phyloP scores from a whole-genome alignment of 1,140 invertebrate genomes.

The Lordiphosa stackelbergi region DNA sequence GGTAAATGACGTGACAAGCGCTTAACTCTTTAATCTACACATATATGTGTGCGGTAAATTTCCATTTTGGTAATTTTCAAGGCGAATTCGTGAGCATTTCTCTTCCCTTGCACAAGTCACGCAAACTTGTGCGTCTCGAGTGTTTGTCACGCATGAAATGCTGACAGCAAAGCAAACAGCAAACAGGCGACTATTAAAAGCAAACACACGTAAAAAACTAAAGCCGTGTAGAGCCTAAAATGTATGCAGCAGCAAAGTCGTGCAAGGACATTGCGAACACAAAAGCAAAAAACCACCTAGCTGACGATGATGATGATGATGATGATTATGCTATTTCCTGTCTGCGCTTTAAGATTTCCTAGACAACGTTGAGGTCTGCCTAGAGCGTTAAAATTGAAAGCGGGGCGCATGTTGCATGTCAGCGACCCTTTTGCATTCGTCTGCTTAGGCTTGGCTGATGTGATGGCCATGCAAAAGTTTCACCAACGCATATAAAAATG shows the following conservation, averaged over 20 bases:
- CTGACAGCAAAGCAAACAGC: conserved; percentile 69
- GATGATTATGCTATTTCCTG: conserved; percentile 56
- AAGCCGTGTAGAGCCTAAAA: conserved; percentile 51
- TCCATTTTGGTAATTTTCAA: conserved; percentile 41
- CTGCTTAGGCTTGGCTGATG: conserved; percentile 38
- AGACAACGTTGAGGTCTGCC: conserved; percentile 33
- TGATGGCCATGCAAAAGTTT: conserved; percentile 53
- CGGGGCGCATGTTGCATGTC: conserved; percentile 55
- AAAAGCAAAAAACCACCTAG: conserved; percentile 54
- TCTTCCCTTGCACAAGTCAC: conserved; percentile 45
- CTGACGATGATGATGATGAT: conserved; percentile 34
- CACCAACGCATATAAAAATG: conserved; percentile 57
- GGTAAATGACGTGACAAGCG: conserved; percentile 59
- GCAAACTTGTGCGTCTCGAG: conserved; percentile 49
- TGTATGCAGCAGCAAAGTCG: conserved; percentile 35
- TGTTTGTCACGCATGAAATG: conserved; percentile 70
- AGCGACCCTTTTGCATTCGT: conserved; percentile 49
- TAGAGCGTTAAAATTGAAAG: conserved; percentile 63
- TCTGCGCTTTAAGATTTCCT: conserved; percentile 71
- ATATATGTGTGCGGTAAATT: neutral
- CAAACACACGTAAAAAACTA: conserved; percentile 61
- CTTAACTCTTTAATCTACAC: conserved; percentile 66
- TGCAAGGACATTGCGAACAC: conserved; percentile 55
- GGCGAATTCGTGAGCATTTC: conserved; percentile 41
- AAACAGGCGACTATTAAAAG: conserved; percentile 62